phyloP scores from a whole-genome alignment of 2,113 vertebrate species.

The Pandion haliaetus region DNA sequence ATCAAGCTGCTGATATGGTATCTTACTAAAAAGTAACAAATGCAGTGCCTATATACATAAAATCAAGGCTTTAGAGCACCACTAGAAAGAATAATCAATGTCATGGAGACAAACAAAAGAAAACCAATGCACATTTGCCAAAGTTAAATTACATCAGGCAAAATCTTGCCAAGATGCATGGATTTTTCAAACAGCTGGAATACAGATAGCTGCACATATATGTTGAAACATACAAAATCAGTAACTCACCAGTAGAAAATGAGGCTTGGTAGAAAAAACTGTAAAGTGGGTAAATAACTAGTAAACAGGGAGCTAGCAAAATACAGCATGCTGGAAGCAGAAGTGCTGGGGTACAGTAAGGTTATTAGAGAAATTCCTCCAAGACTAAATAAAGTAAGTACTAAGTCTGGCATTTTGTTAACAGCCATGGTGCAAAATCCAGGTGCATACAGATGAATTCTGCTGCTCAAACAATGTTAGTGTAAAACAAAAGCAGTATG shows the following conservation, averaged over 20 bases:
- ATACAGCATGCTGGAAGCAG: background rate
- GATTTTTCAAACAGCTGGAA: background rate
- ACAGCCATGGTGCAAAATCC: background rate
- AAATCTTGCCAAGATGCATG: background rate
- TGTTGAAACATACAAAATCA: background rate
- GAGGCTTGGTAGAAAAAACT: background rate
- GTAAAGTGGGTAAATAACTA: background rate
- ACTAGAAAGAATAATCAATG: background rate
- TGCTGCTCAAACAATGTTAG: background rate
- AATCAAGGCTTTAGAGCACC: background rate
- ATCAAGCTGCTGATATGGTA: background rate
- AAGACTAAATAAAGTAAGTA: background rate
- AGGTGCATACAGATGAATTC: background rate
- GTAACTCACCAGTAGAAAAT: background rate
- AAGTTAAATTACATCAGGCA: background rate
- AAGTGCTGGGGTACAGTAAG: background rate
- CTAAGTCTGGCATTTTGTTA: background rate
- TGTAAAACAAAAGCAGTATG: background rate
- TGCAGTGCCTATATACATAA: background rate
- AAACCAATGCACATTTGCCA: background rate
- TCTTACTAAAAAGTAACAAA: background rate
- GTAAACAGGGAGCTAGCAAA: background rate
- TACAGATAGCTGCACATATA: rapidly evolving
- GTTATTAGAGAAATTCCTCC: background rate
- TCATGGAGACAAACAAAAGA: background rate